phyloP scores from a whole-genome alignment of 2,888 invertebrate genomes.

The Sarcophaga rosellei region DNA sequence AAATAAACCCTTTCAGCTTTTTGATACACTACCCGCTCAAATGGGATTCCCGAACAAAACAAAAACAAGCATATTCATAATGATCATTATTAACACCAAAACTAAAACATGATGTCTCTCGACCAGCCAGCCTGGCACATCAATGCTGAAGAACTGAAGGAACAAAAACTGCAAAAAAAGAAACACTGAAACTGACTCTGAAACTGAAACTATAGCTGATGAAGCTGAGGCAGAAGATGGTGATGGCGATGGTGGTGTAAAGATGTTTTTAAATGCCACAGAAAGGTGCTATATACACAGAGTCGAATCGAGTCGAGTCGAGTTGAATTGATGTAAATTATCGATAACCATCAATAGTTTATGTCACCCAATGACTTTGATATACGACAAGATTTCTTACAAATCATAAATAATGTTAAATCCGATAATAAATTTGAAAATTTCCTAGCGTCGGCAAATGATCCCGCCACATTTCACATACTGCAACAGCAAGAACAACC shows the following conservation, averaged over 20 bases:
- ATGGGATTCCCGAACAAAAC: no score
- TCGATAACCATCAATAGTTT: constrained; percentile 78
- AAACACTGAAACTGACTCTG: constrained; percentile 13
- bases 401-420: constrained; percentile 81
- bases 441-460: constrained; percentile 77
- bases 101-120: constrained; percentile 50
- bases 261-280: not conserved
- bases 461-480: constrained; percentile 71
- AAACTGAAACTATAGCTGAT: constrained; percentile 26
- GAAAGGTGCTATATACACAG: constrained; percentile 41
- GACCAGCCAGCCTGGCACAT: constrained; percentile 38
- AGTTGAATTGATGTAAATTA: constrained; percentile 78
- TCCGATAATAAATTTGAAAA: constrained; percentile 80
- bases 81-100: constrained; percentile 62
- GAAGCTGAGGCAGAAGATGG: not conserved
- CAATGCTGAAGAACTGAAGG: constrained; percentile 32
- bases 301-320: constrained; percentile 56
- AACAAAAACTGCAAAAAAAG: not conserved
- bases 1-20: not conserved
- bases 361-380: constrained; percentile 78
- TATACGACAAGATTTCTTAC: constrained; percentile 79
- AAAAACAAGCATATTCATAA: no score
- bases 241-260: not conserved
- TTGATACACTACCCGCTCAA: no score
- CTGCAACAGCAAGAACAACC: constrained; percentile 29